Conservation (phyloP, 2,797 vertebrate species). For the Mormyrus hasselquistii region DNA sequence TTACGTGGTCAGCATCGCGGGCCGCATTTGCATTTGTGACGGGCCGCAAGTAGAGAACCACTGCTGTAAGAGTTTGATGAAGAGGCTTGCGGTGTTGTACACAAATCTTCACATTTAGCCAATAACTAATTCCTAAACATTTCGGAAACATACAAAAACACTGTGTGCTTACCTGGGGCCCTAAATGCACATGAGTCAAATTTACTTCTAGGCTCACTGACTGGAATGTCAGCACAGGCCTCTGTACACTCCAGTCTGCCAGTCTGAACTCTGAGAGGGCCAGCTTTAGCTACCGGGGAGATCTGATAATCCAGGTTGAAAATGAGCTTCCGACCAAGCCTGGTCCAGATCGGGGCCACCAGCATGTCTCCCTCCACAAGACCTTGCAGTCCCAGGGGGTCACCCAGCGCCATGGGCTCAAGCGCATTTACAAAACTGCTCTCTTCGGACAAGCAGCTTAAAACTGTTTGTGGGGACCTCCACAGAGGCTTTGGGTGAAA, state of each 20-base stretch:
- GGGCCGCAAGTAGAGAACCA: too few relatives aligned
- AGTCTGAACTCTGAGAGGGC: background rate
- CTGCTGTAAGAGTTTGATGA: background rate
- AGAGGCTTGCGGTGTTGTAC: background rate
- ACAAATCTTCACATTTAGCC: background rate
- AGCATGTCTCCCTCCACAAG: background rate
- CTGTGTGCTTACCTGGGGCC: slow-evolving; percentile 38
- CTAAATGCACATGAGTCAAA: background rate
- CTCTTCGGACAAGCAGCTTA: background rate
- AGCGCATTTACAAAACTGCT: background rate
- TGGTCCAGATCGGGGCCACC: slow-evolving; percentile 5
- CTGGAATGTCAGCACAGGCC: background rate
- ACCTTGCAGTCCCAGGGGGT: background rate
- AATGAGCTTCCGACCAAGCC: slow-evolving; percentile 8
- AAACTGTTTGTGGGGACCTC: slow-evolving; percentile 11
- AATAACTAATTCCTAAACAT: background rate
- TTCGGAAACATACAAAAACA: slow-evolving; percentile 29
- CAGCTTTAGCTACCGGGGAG: background rate
- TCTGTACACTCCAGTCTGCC: background rate
- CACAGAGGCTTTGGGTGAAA: background rate
- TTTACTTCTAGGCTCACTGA: background rate
- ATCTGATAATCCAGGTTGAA: slow-evolving; percentile 8
- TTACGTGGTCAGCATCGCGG: too few relatives aligned
- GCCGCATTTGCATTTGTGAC: too few relatives aligned
- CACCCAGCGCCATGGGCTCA: background rate